Evolutionary conservation across 1,140 invertebrate species (phyloP), one percentile per base, ranked within the genome.

Genomic region (Tribolium castaneum): DNA sequence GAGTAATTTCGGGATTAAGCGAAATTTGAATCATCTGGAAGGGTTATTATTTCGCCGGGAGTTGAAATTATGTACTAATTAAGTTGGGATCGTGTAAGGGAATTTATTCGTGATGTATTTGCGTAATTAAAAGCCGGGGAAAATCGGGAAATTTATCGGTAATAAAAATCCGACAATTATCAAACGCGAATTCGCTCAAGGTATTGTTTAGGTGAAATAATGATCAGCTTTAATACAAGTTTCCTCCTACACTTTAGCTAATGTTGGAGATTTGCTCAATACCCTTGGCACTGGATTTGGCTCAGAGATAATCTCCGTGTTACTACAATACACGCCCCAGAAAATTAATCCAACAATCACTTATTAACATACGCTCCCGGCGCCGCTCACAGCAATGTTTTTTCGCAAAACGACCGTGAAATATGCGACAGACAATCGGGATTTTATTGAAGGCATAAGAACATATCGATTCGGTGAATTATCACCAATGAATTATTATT

Each of bases 31-130:
- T 54, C 52, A 14, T 54, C 52, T 54, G 14, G 52, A 54, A 9
- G 19, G 19, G 54, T 59, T 22, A 59, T 59, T 59, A 59, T 19
- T 59, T 59, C 2, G 19, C 54, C 10, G 54, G 10, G 12, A 54
- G 52, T 16, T 54, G 14, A 54, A 59, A 59, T 59, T 59, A 59
- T 59, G 54, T 25, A 72, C 50, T 35, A 72, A 72, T 72, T 72
- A 49, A 25, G 14, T 59, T 59, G 10, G 22, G 3, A 59, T n/a
- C 54, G 14, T 54, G 52, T 54, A 54, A 6, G 19, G 49, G 13
- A 50, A 50, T 50, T 19, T 50, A 50, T 50, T 50, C 13, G n/a
- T 50, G 49, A 52, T n/a, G 51, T 12, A 52, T 52, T 52, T 19
- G 2, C 16, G 51, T 52, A 52, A 52, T 52, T 19, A 16, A 52